Conservation (phyloP, 64 coral and sea anemone species). For the Orbicella faveolata region DNA sequence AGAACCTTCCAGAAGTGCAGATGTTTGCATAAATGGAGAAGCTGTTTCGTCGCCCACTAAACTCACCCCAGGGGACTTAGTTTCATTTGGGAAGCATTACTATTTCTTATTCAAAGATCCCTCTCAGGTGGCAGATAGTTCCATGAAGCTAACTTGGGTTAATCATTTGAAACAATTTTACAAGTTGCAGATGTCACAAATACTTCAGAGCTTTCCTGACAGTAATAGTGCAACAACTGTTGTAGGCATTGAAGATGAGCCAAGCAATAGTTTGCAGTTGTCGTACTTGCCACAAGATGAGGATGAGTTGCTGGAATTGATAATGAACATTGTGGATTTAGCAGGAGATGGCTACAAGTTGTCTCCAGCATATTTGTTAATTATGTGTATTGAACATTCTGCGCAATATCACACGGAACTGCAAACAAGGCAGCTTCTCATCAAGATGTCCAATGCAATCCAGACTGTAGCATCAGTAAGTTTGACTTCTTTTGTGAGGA, state of each 20-base stretch:
- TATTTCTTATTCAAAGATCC: slow-evolving; percentile 95
- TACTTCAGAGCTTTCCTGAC: neutral
- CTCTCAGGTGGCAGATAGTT: slow-evolving; percentile 65
- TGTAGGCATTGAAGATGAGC: slow-evolving; percentile 17
- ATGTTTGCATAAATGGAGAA: slow-evolving; percentile 74
- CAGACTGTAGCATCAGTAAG: slow-evolving; percentile 94
- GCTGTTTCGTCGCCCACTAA: slow-evolving; percentile 50
- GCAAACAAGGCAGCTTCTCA: slow-evolving; percentile 81
- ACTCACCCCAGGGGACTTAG: slow-evolving; percentile 76
- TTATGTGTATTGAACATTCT: slow-evolving; percentile 89
- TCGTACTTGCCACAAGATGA: slow-evolving; percentile 65
- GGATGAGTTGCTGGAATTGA: slow-evolving; percentile 75
- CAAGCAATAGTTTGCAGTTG: slow-evolving; percentile 47
- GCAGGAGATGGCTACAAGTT: slow-evolving; percentile 74
- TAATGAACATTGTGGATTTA: slow-evolving; percentile 64
- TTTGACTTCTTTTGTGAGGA: neutral
- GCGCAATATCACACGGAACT: slow-evolving; percentile 78
- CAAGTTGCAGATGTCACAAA: slow-evolving; percentile 33
- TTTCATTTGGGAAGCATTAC: slow-evolving; percentile 86
- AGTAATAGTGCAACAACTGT: neutral
- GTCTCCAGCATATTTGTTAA: slow-evolving; percentile 76
- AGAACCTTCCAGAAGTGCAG: slow-evolving; percentile 72
- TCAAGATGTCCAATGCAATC: slow-evolving; percentile 90
- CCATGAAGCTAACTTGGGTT: slow-evolving; percentile 77
- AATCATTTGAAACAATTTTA: slow-evolving; percentile 53